Base-by-base conservation (phyloP, 2,113 vertebrate genomes). In the Sminthopsis crassicaudata region DNA sequence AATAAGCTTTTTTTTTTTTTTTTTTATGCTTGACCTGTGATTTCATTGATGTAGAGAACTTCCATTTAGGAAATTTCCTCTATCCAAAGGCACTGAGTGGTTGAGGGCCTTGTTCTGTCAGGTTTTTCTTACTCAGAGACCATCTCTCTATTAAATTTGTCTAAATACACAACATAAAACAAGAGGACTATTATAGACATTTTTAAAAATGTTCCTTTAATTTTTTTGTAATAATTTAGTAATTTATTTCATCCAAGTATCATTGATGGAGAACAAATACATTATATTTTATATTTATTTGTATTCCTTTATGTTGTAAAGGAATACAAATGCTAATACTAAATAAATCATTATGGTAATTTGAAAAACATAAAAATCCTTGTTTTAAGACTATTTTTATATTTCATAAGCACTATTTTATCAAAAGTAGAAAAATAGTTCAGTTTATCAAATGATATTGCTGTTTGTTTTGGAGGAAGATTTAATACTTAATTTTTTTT, bases 401-500 rank as follows among this genome's bases (percentile, higher is more conserved):
- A 46, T 90, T 94, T 93, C 57, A 9, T 1, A 90, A 91, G 2
- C 24, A 3, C 92, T 92, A 55, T 23, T 88, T 91, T 92, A 88
- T 55, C 23, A 94, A 26, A 53, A 46, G 92, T 88, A 95, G 93
- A 97, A 97, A n/a, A 96, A 95, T 36, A 91, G 6, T 54, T 94
- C 52, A 57, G 90, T 96, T 92, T 94, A 95, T 95, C 96, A 98
- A 96, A 97, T 52, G 96, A 90, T 92, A 93, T 96, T 95, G 95
- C 96, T 95, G 93, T 96, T 98, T 97, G 97, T 97, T 98, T 97
- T 96, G 96, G 95, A 76, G 88, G 97, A 95, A 97, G 97, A 92
- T 93, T 95, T 95, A 96, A 95, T 95, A 98, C 96, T 95, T 23
- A 30, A n/a, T n/a, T n/a, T 46, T 53, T 89, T 67, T 48, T 19